A percentile compares a stretch with the other conserved stretches of the same genome.
These are phyloP conservation scores for Pseudomyrmex pallidus DNA, from an alignment of 1,140 invertebrate species.

Conservation along the genomic window DNA sequence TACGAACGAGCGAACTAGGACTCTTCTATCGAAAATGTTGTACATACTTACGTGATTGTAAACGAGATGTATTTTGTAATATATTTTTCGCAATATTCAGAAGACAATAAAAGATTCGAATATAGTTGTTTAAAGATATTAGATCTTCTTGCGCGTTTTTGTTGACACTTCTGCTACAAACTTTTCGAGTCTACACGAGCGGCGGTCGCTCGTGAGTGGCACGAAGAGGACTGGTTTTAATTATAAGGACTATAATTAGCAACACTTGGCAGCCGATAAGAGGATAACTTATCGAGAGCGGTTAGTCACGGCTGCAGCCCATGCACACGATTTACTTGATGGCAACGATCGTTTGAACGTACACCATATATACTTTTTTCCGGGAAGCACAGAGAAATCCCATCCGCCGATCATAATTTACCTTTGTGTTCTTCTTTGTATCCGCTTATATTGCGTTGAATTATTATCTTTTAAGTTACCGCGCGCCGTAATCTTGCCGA, in stretches of 20 bases:
- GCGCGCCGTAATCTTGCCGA: conserved; percentile 33
- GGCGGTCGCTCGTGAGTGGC: background rate
- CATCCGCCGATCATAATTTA: conserved; percentile 27
- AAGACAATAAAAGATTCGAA: background rate
- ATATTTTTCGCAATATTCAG: background rate
- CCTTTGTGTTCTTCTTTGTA: background rate
- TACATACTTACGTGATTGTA: background rate
- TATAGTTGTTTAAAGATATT: background rate
- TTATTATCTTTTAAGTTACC: conserved; percentile 37
- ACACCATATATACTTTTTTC: background rate
- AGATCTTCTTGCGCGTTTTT: background rate
- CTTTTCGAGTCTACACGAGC: background rate
- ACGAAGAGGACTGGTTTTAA: conserved; percentile 32
- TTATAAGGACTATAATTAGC: conserved; percentile 66
- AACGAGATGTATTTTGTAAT: background rate
- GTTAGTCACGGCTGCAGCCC: background rate
- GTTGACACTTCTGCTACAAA: background rate
- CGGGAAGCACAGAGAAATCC: background rate
- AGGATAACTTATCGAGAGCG: conserved; percentile 14
- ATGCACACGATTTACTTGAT: background rate
- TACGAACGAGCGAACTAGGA: conserved; percentile 24
- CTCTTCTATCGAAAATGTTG: background rate
- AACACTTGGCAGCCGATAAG: conserved; percentile 57
- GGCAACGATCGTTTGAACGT: background rate
- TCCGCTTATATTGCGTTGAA: conserved; percentile 35